A percentile compares a stretch with the other conserved stretches of the same genome.
phyloP scores from a whole-genome alignment of 2,113 vertebrate genomes.

The Istiophorus platypterus region DNA sequence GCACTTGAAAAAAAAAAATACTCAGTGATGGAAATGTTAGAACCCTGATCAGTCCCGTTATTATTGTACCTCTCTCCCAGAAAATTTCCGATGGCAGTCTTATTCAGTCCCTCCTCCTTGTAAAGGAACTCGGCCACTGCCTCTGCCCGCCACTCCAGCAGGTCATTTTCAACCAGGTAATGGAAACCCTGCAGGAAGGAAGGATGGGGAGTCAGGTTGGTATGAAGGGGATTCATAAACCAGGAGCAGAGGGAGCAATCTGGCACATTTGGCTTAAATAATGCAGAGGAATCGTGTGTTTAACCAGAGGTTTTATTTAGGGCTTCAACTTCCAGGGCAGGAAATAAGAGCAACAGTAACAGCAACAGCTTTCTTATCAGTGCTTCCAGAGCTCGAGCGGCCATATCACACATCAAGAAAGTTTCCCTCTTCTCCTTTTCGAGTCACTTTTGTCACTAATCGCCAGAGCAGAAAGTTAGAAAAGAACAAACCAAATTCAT shows the following conservation, averaged over 20 bases:
- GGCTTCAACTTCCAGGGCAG: background rate
- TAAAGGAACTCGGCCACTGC: constrained; percentile 92
- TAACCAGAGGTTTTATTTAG: background rate
- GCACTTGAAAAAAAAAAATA: no score
- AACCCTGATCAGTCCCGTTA: background rate
- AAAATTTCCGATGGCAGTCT: constrained; percentile 93
- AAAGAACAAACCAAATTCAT: constrained; percentile 5
- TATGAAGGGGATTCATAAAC: background rate
- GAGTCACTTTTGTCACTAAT: background rate
- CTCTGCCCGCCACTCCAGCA: constrained; percentile 84
- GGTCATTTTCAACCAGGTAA: constrained; percentile 86
- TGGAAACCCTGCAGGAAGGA: constrained; percentile 87
- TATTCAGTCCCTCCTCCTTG: constrained; percentile 94
- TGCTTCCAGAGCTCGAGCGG: background rate
- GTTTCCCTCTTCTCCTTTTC: constrained; percentile 11
- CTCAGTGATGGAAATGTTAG: no score
- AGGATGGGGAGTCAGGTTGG: background rate
- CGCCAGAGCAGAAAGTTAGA: background rate
- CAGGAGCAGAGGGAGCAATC: background rate
- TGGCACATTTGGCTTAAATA: background rate
- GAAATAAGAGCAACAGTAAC: background rate
- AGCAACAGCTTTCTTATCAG: background rate
- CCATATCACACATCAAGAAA: background rate
- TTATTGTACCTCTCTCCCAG: constrained; percentile 89
- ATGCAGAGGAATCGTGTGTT: background rate